Evolutionary conservation across 2,888 invertebrate genomes (phyloP).

Genomic region (Pristionchus exspectatus): DNA sequence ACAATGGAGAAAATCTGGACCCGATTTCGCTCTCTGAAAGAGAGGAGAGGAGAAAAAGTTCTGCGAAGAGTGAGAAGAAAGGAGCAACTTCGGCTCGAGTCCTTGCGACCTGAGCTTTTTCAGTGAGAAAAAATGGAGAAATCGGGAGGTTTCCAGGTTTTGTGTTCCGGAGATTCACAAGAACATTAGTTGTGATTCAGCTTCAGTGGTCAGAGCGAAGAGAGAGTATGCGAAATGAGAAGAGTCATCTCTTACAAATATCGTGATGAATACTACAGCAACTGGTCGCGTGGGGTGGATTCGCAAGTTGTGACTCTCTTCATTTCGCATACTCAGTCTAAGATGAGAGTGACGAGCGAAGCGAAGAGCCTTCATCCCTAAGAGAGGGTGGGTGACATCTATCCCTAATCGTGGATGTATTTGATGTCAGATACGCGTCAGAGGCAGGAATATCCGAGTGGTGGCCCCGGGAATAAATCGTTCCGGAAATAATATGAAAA

Average conservation of each 20-base stretch:
- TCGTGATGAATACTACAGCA: not conserved
- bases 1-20: constrained; percentile 36
- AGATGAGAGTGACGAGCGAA: no score
- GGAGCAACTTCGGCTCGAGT: not conserved
- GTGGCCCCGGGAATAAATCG: no score
- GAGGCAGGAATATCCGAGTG: no score
- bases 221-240: not conserved
- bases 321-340: no score
- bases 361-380: no score
- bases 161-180: not conserved
- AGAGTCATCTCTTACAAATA: not conserved
- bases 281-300: not conserved
- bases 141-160: not conserved
- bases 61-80: not conserved
- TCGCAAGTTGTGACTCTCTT: no score
- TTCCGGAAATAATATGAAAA: no score
- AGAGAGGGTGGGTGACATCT: no score
- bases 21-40: constrained; percentile 20
- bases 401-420: no score
- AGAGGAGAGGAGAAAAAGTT: constrained; percentile 18
- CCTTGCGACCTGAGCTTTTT: not conserved
- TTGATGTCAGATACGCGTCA: no score
- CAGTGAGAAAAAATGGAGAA: not conserved
- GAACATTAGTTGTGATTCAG: not conserved
- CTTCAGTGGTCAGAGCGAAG: not conserved